phyloP scores from a whole-genome alignment of 2,888 invertebrate genomes.

The Abscondita cerata region DNA sequence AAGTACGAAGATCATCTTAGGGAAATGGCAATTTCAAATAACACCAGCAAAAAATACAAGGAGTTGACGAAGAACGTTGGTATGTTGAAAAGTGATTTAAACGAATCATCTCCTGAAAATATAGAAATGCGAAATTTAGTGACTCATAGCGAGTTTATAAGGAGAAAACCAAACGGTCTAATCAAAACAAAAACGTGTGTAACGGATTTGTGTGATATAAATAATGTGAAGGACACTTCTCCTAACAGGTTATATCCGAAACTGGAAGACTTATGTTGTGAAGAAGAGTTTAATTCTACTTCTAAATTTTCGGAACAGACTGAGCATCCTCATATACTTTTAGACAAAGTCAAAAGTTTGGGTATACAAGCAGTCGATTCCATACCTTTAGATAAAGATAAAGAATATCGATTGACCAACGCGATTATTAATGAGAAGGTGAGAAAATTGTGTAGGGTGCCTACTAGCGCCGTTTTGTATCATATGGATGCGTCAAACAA shows the following conservation, averaged over 20 bases:
- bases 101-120: background rate
- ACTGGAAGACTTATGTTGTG: conserved; percentile 13
- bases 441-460: conserved; percentile 43
- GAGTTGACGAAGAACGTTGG: background rate
- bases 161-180: conserved; percentile 9
- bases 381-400: conserved; percentile 4
- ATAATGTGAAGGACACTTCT: background rate
- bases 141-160: background rate
- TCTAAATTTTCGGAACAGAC: background rate
- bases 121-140: conserved; percentile 25
- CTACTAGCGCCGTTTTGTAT: conserved; percentile 41
- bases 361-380: conserved; percentile 31
- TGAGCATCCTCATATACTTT: conserved; percentile 1
- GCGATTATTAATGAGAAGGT: conserved; percentile 41
- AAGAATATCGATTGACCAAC: conserved; percentile 20
- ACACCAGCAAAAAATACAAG: conserved; percentile 1
- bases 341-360: conserved; percentile 38
- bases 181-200: conserved; percentile 14
- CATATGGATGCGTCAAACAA: conserved; percentile 35
- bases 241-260: conserved; percentile 17
- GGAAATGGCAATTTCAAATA: conserved; percentile 26
- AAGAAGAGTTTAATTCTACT: conserved; percentile 5
- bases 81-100: background rate
- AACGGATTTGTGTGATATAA: conserved; percentile 16
- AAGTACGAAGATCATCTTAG: conserved; percentile 52